Conservation (phyloP, 2,113 vertebrate genomes). For the Oncorhynchus nerka region DNA sequence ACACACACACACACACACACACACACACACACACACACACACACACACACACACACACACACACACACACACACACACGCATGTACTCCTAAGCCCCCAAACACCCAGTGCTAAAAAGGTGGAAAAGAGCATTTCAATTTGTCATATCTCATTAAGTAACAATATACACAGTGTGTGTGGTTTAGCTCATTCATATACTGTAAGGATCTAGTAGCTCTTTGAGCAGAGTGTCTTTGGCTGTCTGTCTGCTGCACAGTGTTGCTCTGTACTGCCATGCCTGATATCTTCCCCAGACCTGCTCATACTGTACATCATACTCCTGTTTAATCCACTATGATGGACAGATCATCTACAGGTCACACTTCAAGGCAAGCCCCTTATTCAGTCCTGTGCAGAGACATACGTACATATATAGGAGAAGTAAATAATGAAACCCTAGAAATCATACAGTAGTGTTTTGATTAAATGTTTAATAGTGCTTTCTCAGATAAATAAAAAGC, state of each 20-base stretch:
- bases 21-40: not conserved
- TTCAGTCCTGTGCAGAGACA: not conserved
- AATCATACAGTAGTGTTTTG: not conserved
- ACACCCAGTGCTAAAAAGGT: not conserved
- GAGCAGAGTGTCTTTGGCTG: conserved; percentile 39
- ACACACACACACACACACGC: not conserved
- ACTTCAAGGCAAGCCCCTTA: too few relatives aligned
- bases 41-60: not conserved
- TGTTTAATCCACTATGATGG: not conserved
- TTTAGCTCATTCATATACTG: conserved; percentile 39
- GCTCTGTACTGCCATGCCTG: conserved; percentile 44
- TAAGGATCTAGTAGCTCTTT: conserved; percentile 43
- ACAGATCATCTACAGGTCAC: too few relatives aligned
- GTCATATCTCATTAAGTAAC: not conserved
- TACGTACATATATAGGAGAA: conserved; percentile 15
- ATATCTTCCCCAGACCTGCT: conserved; percentile 46
- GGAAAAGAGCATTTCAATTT: not conserved
- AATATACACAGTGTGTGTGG: conserved; percentile 18
- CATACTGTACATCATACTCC: conserved; percentile 16
- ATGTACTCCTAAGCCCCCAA: not conserved
- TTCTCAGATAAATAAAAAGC: not conserved
- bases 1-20: conserved; percentile 1
- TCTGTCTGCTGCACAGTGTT: conserved; percentile 44
- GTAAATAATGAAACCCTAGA: not conserved
- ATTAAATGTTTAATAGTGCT: not conserved